phyloP scores from a whole-genome alignment of 2,888 invertebrate species.

The Asteroscopus sphinx region DNA sequence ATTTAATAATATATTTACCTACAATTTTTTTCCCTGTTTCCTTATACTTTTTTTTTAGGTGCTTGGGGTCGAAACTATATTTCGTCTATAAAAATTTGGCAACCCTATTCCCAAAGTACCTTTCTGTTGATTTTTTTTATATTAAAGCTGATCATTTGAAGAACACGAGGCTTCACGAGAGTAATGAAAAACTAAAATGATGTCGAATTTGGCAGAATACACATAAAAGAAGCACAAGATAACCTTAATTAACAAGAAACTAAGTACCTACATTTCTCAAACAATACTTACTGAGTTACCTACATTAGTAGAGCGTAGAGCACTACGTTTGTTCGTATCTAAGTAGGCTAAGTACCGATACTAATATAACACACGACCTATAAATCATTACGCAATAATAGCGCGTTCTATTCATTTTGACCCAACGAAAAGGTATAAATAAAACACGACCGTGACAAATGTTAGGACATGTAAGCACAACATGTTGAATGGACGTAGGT shows the following conservation, averaged over 20 bases:
- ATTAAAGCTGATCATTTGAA: conserved; percentile 13
- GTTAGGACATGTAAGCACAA: conserved; percentile 27
- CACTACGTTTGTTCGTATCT: conserved; percentile 11
- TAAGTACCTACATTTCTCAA: conserved; percentile 38
- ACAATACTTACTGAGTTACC: conserved; percentile 45
- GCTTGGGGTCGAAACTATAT: no score
- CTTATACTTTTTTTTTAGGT: no score
- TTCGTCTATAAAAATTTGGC: no score
- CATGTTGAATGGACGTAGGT: conserved; percentile 32
- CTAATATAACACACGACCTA: conserved; percentile 7
- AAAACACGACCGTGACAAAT: conserved; percentile 22
- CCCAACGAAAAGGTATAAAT: conserved; percentile 2
- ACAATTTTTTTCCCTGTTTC: no score
- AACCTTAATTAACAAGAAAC: conserved; percentile 50
- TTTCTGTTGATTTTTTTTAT: not conserved
- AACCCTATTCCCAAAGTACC: no score
- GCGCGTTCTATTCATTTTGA: conserved; percentile 8
- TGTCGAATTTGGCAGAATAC: conserved; percentile 16
- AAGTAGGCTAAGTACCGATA: conserved; percentile 2
- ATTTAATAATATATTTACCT: no score
- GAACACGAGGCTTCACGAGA: conserved; percentile 13
- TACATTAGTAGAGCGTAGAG: no score
- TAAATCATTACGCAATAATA: conserved; percentile 28
- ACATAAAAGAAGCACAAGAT: conserved; percentile 26
- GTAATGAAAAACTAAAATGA: conserved; percentile 36